These are phyloP conservation scores for Matsumurasca onukii DNA, from an alignment of 1,140 invertebrate species.

Conservation along the genomic window DNA sequence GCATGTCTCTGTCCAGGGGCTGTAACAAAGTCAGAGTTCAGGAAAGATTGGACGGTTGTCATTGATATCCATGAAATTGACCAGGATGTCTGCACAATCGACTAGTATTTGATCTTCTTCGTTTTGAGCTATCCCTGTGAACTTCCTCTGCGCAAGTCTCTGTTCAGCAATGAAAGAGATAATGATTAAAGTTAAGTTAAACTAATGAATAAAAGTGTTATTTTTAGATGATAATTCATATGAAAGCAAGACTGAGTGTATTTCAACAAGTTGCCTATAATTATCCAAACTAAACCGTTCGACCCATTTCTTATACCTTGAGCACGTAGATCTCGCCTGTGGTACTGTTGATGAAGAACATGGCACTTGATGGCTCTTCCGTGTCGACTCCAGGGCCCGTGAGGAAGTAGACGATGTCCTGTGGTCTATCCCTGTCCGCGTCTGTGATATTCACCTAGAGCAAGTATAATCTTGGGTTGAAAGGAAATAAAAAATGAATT, in stretches of 20 bases:
- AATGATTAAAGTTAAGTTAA: too few species aligned
- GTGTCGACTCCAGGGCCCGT: slow-evolving; percentile 95
- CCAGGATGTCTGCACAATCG: background rate
- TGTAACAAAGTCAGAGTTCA: too few species aligned
- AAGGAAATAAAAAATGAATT: too few species aligned
- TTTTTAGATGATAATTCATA: too few species aligned
- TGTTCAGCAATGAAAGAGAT: too few species aligned
- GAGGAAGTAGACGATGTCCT: slow-evolving; percentile 94
- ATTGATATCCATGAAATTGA: slow-evolving; percentile 1
- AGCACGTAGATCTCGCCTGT: slow-evolving; percentile 91
- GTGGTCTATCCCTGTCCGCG: slow-evolving; percentile 89
- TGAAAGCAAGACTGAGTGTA: too few species aligned
- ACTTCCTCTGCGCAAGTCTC: background rate
- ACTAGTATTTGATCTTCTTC: background rate
- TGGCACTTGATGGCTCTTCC: slow-evolving; percentile 89
- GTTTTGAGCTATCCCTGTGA: background rate
- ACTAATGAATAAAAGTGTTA: too few species aligned
- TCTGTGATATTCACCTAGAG: slow-evolving; percentile 89
- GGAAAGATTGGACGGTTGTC: too few species aligned
- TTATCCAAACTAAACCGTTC: too few species aligned
- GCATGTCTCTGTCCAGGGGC: slow-evolving; percentile 94
- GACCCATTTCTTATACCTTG: slow-evolving; percentile 67
- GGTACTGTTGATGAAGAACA: slow-evolving; percentile 92
- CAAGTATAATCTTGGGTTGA: too few species aligned
- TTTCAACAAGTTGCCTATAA: too few species aligned